A percentile compares a stretch with the other conserved stretches of the same genome.
Conservation (phyloP, 2,113 vertebrate genomes). For the Menidia beryllina region DNA sequence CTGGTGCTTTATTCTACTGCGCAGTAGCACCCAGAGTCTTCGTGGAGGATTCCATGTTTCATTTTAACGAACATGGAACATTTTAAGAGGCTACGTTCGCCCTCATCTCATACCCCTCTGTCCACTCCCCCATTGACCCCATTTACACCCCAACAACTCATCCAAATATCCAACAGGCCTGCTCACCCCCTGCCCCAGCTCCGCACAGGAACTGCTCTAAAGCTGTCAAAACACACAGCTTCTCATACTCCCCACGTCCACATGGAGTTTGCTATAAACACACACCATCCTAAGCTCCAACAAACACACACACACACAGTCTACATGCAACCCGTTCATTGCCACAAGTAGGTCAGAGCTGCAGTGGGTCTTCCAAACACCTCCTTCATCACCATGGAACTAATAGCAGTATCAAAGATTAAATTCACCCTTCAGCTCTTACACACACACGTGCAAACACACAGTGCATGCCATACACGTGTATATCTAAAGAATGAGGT, state of each 20-base stretch:
- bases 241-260: constrained; percentile 74
- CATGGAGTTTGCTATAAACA: constrained; percentile 58
- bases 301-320: constrained; percentile 57
- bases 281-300: constrained; percentile 34
- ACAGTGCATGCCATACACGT: constrained; percentile 7
- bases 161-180: constrained; percentile 56
- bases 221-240: constrained; percentile 80
- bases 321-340: constrained; percentile 47
- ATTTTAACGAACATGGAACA: constrained; percentile 17
- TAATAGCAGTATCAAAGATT: constrained; percentile 74
- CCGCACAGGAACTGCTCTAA: constrained; percentile 68
- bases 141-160: constrained; percentile 55
- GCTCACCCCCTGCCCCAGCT: constrained; percentile 59
- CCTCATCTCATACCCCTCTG: constrained; percentile 30
- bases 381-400: constrained; percentile 55
- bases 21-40: constrained; percentile 10
- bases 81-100: constrained; percentile 31
- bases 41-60: constrained; percentile 28
- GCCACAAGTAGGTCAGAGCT: constrained; percentile 79
- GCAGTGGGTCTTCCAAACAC: constrained; percentile 74
- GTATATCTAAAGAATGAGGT: constrained; percentile 11
- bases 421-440: constrained; percentile 56
- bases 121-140: constrained; percentile 53
- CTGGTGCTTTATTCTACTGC: not conserved
- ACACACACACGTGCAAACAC: constrained; percentile 27